phyloP scores from a whole-genome alignment of 2,113 vertebrate species.

The Gallinago paraguaiae region DNA sequence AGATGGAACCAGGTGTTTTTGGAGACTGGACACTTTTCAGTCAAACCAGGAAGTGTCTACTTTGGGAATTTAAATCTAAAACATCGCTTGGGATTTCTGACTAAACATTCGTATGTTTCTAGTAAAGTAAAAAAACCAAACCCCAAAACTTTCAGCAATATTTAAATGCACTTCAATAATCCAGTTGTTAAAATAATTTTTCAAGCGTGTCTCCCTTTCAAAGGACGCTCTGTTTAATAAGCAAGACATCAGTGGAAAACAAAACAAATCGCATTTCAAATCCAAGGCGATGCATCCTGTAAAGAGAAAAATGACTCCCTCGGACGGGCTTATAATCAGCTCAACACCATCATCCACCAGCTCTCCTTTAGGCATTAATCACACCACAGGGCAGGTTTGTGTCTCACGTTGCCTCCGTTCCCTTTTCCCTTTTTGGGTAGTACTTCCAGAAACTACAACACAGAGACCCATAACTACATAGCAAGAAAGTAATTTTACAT shows the following conservation, averaged over 20 bases:
- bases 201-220: background rate
- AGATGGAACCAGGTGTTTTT: background rate
- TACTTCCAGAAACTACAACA: background rate
- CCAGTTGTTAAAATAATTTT: background rate
- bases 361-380: background rate
- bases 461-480: background rate
- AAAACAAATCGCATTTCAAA: background rate
- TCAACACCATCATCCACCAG: background rate
- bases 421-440: background rate
- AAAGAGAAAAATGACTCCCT: conserved; percentile 30
- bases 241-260: background rate
- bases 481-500: background rate
- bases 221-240: background rate
- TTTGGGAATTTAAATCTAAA: background rate
- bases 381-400: background rate
- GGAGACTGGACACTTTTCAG: background rate
- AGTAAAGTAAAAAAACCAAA: background rate
- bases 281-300: background rate
- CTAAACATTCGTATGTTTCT: background rate
- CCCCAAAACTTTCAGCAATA: background rate
- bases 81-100: background rate
- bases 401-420: background rate
- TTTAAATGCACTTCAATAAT: background rate
- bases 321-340: background rate
- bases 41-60: background rate